Percentiles rank a stretch among this genome's conserved stretches.
Conservation (phyloP, 2,113 vertebrate genomes). For the Alethe diademata region DNA sequence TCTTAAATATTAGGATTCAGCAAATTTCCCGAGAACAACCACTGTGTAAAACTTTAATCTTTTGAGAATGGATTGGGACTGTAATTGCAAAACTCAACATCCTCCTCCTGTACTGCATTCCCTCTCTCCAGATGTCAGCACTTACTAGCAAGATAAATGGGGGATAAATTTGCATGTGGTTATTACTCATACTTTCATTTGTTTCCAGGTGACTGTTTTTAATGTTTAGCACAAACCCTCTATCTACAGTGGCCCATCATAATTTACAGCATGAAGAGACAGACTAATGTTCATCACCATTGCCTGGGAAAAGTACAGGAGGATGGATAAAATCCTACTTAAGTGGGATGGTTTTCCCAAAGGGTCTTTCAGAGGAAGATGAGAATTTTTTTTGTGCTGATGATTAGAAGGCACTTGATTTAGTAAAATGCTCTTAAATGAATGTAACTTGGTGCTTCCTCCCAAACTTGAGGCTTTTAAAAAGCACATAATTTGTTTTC, state of each 20-base stretch:
- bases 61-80: constrained; percentile 8
- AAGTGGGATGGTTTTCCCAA: neutral
- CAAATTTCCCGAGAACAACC: constrained; percentile 38
- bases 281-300: neutral
- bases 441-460: neutral
- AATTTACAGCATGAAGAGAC: neutral
- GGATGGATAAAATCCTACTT: neutral
- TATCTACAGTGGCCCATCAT: neutral
- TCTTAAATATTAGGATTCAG: constrained; percentile 54
- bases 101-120: neutral
- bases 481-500: neutral
- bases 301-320: neutral
- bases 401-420: neutral
- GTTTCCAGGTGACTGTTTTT: constrained; percentile 11
- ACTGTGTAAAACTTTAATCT: constrained; percentile 61
- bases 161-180: neutral
- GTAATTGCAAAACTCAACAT: constrained; percentile 21
- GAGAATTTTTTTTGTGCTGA: neutral
- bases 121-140: neutral
- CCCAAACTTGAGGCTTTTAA: neutral
- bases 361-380: neutral
- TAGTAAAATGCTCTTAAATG: neutral
- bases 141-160: neutral
- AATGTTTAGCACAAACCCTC: neutral
- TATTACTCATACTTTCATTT: neutral